Conservation (phyloP, 2,797 vertebrate genomes). For the Parauchenoglanis ngamensis region DNA sequence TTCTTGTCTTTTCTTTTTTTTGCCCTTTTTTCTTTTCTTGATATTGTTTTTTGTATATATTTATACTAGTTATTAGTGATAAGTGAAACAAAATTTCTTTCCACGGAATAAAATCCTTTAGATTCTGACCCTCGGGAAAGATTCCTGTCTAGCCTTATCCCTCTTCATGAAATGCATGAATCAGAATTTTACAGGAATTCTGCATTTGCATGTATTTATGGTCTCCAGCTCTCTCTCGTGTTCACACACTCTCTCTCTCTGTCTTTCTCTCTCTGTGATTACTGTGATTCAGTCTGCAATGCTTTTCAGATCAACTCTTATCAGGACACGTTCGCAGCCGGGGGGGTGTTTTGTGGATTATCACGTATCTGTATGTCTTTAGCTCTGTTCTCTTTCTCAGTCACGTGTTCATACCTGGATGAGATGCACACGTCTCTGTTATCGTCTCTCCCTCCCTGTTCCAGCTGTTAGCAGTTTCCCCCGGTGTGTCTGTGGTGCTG, state of each 20-base stretch:
- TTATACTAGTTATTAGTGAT: background rate
- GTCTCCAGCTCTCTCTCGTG: background rate
- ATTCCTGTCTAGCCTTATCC: background rate
- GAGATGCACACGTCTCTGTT: background rate
- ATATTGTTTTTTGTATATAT: background rate
- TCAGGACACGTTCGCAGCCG: background rate
- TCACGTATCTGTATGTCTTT: background rate
- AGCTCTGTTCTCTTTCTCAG: too few relatives aligned
- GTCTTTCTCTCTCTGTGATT: too few relatives aligned
- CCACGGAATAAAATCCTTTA: background rate
- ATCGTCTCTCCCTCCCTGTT: background rate
- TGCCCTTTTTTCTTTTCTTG: background rate
- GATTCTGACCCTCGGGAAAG: background rate
- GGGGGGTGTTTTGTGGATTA: background rate
- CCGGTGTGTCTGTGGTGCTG: slow-evolving; percentile 35
- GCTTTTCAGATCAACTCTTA: background rate
- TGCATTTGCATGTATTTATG: background rate
- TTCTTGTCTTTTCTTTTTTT: background rate
- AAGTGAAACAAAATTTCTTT: background rate
- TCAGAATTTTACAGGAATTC: background rate
- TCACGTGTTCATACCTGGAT: too few relatives aligned
- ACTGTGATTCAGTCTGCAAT: background rate
- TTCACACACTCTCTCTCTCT: background rate
- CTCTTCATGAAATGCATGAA: background rate
- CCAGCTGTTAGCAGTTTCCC: background rate